Percentiles rank a stretch among this genome's conserved stretches.
Evolutionary conservation across 2,113 vertebrate species (phyloP).

Genomic region (Sigmodon hispidus): DNA sequence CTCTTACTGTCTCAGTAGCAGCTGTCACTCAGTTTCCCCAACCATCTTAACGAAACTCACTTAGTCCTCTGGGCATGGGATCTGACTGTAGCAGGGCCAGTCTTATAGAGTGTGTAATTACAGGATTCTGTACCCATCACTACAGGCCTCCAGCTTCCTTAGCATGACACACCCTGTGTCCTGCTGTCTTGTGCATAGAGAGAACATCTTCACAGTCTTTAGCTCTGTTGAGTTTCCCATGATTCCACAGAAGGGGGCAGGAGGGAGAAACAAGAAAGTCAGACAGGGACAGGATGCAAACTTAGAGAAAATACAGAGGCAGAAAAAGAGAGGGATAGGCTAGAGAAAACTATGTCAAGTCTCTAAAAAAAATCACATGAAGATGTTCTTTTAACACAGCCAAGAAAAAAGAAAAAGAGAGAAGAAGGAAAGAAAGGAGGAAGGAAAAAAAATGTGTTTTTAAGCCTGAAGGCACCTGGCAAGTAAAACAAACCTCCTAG

Average conservation of each 20-base stretch:
- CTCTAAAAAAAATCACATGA: conserved; percentile 81
- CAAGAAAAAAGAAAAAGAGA: conserved; percentile 7
- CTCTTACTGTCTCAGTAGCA: background rate
- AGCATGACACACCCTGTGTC: background rate
- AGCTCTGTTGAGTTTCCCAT: background rate
- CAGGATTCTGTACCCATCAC: background rate
- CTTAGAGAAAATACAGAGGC: conserved; percentile 2
- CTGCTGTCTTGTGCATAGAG: accelerated
- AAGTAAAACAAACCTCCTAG: conserved; percentile 76
- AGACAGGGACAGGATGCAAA: background rate
- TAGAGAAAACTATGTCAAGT: conserved; percentile 56
- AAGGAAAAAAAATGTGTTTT: conserved; percentile 64
- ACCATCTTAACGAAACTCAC: conserved; percentile 2
- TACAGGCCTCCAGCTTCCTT: background rate
- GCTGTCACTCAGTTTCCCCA: conserved; percentile 54
- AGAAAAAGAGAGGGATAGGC: conserved; percentile 3
- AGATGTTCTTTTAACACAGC: conserved; percentile 78
- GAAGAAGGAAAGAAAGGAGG: too few relatives aligned
- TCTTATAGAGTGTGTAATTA: background rate
- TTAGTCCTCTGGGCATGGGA: conserved; percentile 45
- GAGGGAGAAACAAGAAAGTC: accelerated
- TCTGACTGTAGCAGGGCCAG: background rate
- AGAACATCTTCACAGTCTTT: accelerated
- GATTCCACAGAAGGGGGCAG: background rate
- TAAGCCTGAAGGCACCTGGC: conserved; percentile 69